A percentile compares a stretch with the other conserved stretches of the same genome.
These are phyloP conservation scores for Drosophila nr. fundita DNA, from an alignment of 2,888 invertebrate genomes.

Conservation along the genomic window DNA sequence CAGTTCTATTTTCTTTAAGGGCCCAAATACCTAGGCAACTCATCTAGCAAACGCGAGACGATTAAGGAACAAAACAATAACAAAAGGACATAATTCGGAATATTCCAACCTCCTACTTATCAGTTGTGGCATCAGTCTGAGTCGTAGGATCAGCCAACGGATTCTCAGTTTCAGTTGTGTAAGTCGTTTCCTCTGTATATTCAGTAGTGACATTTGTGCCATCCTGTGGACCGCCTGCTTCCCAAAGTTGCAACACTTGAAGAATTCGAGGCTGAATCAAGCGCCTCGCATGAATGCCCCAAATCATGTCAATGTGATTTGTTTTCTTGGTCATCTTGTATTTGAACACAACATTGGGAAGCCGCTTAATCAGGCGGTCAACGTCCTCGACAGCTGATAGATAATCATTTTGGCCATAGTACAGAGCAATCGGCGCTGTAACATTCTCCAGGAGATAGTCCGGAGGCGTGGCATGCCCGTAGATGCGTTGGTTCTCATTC, in stretches of 20 bases:
- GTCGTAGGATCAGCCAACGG: neutral
- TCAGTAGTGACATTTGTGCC: neutral
- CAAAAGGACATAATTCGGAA: neutral
- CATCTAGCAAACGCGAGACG: neutral
- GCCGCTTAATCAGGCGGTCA: slow-evolving; percentile 47
- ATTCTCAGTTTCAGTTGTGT: neutral
- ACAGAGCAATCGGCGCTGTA: slow-evolving; percentile 85
- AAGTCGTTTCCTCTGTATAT: neutral
- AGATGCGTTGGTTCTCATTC: slow-evolving; percentile 84
- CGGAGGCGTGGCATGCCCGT: slow-evolving; percentile 85
- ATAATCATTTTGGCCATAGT: slow-evolving; percentile 86
- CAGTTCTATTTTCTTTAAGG: neutral
- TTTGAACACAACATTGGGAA: slow-evolving; percentile 74
- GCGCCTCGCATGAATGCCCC: slow-evolving; percentile 59
- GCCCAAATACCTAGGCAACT: neutral
- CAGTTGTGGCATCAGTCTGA: neutral
- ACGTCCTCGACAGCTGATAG: slow-evolving; percentile 85
- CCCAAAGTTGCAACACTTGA: slow-evolving; percentile 46
- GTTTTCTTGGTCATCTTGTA: slow-evolving; percentile 64
- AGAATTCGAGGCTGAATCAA: slow-evolving; percentile 66
- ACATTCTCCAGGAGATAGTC: slow-evolving; percentile 85
- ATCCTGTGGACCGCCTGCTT: slow-evolving; percentile 16
- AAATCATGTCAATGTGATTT: slow-evolving; percentile 77
- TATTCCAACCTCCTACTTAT: neutral
- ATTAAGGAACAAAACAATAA: neutral